Evolutionary conservation across 2,113 vertebrate species (phyloP), one percentile per base, ranked within the genome.

Genomic region (Pteruthius melanotis): DNA sequence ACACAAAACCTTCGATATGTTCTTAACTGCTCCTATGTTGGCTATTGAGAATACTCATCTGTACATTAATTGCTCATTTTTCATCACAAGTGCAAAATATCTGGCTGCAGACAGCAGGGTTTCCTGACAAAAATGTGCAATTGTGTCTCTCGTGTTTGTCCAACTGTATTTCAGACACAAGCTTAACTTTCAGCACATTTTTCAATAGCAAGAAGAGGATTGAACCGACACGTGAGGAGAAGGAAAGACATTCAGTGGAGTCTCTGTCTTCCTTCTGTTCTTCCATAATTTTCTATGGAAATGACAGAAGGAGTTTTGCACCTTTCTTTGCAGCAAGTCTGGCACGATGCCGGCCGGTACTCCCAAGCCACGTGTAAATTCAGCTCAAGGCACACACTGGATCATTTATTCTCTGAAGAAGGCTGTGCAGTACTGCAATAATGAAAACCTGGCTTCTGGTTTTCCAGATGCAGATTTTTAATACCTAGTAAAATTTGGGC

Each of bases 391-490:
- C 61, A 83, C 49, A 77, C 24, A 16, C 27, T 47, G 63, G 35
- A 91, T 80, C 82, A 70, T 91, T 96, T 95, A 83, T 93, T 95
- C 77, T 82, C 91, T 74, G 52, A 96, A 92, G 87, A 95, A 87
- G 92, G 60, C 47, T 39, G 31, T 65, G 74, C 74, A 89, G 70
- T 70, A 70, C 60, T 93, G 92, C 66, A 93, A 60, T 87, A 96
- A 56, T 87, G 76, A 92, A 96, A 94, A 95, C 87, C 92, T 95
- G 83, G 63, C 92, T 97, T 95, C 94, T 90, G 84, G 70, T 88
- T 92, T 86, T 75, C 88, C 96, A 95, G 50, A 81, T 91, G 85
- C 64, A 95, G 83, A 94, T 96, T 96, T 97, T 97, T 71, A 53
- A 81, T 77, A 75, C 65, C 68, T 90, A 96, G 56, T 92, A 95